Evolutionary conservation across 2,888 invertebrate genomes (phyloP).

Genomic region (Dinocampus coccinellae): DNA sequence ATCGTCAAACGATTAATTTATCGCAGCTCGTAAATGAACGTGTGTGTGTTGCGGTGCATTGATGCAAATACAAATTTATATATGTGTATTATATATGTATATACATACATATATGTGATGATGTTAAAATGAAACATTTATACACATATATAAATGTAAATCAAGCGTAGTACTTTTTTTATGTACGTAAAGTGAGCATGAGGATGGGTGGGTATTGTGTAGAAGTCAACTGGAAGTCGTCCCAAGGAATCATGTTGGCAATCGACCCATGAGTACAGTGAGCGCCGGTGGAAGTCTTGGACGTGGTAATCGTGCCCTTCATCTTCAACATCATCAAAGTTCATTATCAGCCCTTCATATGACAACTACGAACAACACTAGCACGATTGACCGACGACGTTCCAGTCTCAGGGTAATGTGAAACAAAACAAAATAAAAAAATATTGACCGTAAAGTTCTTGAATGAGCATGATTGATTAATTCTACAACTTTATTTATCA

Average conservation of each 20-base stretch:
- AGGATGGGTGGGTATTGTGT: conserved; percentile 61
- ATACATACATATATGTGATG: conserved; percentile 48
- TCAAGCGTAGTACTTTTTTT: conserved; percentile 13
- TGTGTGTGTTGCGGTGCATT: conserved; percentile 60
- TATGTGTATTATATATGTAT: conserved; percentile 54
- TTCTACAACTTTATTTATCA: not conserved
- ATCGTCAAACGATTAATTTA: conserved; percentile 25
- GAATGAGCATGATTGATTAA: not conserved
- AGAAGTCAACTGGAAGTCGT: conserved; percentile 69
- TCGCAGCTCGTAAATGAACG: conserved; percentile 50
- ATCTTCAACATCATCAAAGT: conserved; percentile 65
- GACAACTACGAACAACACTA: conserved; percentile 54
- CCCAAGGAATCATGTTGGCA: conserved; percentile 62
- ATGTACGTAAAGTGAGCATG: conserved; percentile 60
- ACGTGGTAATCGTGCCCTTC: conserved; percentile 60
- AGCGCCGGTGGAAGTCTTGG: conserved; percentile 65
- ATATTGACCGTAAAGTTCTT: not conserved
- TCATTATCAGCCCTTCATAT: conserved; percentile 63
- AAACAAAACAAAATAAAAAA: conserved; percentile 36
- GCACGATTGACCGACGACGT: conserved; percentile 67
- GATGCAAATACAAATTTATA: conserved; percentile 53
- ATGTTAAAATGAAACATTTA: not conserved
- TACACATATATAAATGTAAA: conserved; percentile 44
- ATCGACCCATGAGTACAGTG: conserved; percentile 65
- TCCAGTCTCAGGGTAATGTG: conserved; percentile 71